Percentiles rank a stretch among this genome's conserved stretches.
Conservation (phyloP, 1,140 invertebrate genomes). For the Drosophila kanapiae region DNA sequence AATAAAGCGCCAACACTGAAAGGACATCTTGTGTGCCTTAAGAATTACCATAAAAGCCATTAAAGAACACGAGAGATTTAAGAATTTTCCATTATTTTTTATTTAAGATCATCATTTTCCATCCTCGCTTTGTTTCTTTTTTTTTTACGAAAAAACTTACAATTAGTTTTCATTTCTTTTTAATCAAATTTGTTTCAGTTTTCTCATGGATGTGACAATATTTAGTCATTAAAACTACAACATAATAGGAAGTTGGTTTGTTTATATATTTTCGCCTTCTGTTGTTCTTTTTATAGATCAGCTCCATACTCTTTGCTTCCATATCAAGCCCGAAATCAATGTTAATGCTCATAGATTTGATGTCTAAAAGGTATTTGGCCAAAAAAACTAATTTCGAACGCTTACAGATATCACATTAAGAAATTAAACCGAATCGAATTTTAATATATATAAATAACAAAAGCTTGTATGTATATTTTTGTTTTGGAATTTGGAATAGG, state of each 20-base stretch:
- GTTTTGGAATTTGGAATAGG: slow-evolving; percentile 52
- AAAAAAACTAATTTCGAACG: slow-evolving; percentile 67
- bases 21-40: too few relatives aligned
- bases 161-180: slow-evolving; percentile 23
- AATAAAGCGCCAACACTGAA: too few relatives aligned
- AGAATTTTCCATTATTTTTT: slow-evolving; percentile 48
- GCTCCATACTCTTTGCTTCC: slow-evolving; percentile 17
- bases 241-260: slow-evolving; percentile 77
- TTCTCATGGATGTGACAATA: slow-evolving; percentile 42
- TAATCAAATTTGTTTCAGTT: slow-evolving; percentile 56
- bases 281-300: slow-evolving; percentile 36
- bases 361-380: slow-evolving; percentile 62
- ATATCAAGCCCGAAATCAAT: slow-evolving; percentile 41
- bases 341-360: slow-evolving; percentile 44
- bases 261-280: slow-evolving; percentile 30
- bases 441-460: slow-evolving; percentile 67
- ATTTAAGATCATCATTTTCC: slow-evolving; percentile 52
- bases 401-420: slow-evolving; percentile 79
- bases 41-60: too few relatives aligned
- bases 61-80: not conserved
- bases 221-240: slow-evolving; percentile 76
- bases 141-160: slow-evolving; percentile 55
- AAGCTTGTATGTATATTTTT: slow-evolving; percentile 63
- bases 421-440: slow-evolving; percentile 63
- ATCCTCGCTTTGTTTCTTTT: slow-evolving; percentile 42